Conservation (phyloP, 2,113 vertebrate species). For the Aldabrachelys gigantea region DNA sequence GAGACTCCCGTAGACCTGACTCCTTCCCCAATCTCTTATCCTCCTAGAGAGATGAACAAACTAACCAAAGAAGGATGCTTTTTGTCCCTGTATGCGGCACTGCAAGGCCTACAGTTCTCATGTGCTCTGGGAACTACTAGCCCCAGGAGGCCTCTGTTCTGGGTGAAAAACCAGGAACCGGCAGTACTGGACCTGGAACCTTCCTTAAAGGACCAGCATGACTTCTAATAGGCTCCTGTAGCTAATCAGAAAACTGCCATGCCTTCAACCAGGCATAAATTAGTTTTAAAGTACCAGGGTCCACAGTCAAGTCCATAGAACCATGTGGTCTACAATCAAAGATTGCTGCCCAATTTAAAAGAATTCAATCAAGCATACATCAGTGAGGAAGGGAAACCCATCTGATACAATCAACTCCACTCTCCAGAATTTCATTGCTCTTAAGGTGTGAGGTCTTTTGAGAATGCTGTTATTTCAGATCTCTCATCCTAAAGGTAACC, state of each 20-base stretch:
- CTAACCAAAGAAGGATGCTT: neutral
- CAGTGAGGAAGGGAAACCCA: neutral
- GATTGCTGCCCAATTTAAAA: neutral
- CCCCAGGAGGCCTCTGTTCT: neutral
- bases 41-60: neutral
- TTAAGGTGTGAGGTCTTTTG: neutral
- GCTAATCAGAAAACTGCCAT: neutral
- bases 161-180: neutral
- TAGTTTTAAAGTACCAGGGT: neutral
- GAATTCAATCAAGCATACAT: accelerated
- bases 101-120: neutral
- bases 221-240: neutral
- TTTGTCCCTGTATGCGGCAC: accelerated
- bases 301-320: neutral
- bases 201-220: neutral
- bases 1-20: neutral
- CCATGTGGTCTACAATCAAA: conserved; percentile 17
- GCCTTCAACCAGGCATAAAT: neutral
- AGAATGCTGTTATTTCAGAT: neutral
- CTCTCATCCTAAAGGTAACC: neutral
- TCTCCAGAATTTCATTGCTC: neutral
- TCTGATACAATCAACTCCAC: neutral
- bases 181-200: neutral
- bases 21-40: neutral
- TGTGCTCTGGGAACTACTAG: neutral